Base-by-base conservation (phyloP, 1,140 invertebrate genomes). In the Sarcophaga bullata region DNA sequence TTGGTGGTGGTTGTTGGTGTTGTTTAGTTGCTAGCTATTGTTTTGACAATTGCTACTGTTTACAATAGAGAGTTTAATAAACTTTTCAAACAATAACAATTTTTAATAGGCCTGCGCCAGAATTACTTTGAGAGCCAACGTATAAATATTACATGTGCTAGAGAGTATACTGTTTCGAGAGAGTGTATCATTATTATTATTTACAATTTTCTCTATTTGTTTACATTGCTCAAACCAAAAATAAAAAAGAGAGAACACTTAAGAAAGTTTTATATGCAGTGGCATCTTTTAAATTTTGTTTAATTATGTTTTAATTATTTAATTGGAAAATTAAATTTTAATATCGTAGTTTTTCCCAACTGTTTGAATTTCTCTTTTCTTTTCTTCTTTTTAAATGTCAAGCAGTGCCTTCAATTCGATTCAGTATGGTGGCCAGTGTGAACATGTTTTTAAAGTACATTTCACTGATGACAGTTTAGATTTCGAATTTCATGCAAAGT, bases 31-130 rank as follows among this genome's bases (percentile, higher is more conserved):
- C 54, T n/a, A 58, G 15, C 54, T 58, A 58, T 58, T 58, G 17
- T 68, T 68, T 78, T 78, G 75, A 78, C 75, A 78, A 50, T 19
- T 68, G 75, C 37, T 52, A 52, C 46, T 78, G 75, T 78, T 78
- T 78, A 78, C 48, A 50, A 78, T 50, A 50, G 75, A 78, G 75
- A 78, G 75, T 78, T 50, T 49, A 52, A 19, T 78, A 50, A 78
- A 52, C 75, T 78, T 78, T 50, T 78, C 48, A 52, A 78, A 78
- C 48, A 78, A 78, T 50, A 78, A 78, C 75, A 78, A 49, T 78
- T 78, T n/a, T 49, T 78, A 78, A 25, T 50, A 78, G 75, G 50
- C 75, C 48, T 78, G 75, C 75, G 75, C 75, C 75, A 19, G 17
- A 78, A 49, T 8, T n/a, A 76, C 17, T 58, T 11, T 47, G 73